Percentiles rank a stretch among this genome's conserved stretches.
These are phyloP conservation scores for Otolemur garnettii DNA, from an alignment of 2,113 vertebrate genomes.

Conservation along the genomic window DNA sequence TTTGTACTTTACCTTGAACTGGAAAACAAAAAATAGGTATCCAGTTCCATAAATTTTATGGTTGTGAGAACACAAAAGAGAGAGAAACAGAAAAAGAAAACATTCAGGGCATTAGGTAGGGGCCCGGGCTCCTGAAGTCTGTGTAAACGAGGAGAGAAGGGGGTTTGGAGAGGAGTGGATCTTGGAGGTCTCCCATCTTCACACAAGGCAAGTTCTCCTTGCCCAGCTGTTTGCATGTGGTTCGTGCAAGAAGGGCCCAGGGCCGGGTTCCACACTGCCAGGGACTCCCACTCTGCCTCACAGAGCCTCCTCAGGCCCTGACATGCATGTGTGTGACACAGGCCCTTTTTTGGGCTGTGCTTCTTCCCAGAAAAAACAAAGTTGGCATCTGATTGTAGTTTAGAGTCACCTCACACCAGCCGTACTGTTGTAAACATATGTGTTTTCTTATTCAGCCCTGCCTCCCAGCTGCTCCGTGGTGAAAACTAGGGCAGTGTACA, in stretches of 20 bases:
- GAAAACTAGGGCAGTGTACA: not conserved
- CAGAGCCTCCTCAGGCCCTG: not conserved
- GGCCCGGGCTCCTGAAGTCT: not conserved
- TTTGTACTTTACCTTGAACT: not conserved
- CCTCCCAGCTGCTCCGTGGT: not conserved
- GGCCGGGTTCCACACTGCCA: not conserved
- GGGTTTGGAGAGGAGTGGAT: rapidly evolving
- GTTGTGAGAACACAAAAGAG: not conserved
- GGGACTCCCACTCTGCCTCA: not conserved
- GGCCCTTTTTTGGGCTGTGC: not conserved
- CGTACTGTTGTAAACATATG: not conserved
- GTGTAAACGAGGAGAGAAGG: not conserved
- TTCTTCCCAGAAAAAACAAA: not conserved
- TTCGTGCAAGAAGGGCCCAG: not conserved
- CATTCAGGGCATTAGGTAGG: not conserved
- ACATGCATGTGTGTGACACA: not conserved
- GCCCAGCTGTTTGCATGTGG: not conserved
- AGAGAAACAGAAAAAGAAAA: not conserved
- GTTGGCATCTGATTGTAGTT: not conserved
- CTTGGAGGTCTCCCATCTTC: not conserved
- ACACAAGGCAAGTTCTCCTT: not conserved
- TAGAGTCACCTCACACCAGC: not conserved
- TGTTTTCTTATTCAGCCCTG: not conserved
- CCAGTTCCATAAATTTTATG: not conserved
- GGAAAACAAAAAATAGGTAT: not conserved